phyloP scores from a whole-genome alignment of 2,797 vertebrate genomes.

The Hyperoplus immaculatus region DNA sequence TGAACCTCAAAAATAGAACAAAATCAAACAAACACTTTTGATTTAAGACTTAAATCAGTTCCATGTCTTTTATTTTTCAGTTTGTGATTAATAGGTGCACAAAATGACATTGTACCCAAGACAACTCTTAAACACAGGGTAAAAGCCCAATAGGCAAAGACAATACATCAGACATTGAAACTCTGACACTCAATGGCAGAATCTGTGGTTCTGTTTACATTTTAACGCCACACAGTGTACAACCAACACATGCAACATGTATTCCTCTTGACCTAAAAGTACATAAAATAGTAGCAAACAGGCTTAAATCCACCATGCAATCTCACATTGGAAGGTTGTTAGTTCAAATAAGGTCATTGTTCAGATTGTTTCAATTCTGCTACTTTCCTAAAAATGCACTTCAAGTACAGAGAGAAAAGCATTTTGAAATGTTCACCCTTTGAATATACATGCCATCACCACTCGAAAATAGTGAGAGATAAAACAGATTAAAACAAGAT shows the following conservation, averaged over 20 bases:
- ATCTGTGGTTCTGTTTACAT: slow-evolving; percentile 13
- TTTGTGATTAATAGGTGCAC: slow-evolving; percentile 47
- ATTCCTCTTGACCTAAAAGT: slow-evolving; percentile 1
- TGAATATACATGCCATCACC: neutral
- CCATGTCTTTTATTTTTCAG: slow-evolving; percentile 41
- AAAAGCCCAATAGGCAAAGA: neutral
- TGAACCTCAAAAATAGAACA: neutral
- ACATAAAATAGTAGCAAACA: neutral
- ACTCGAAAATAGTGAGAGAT: slow-evolving; percentile 4
- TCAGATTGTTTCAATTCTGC: neutral
- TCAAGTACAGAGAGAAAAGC: neutral
- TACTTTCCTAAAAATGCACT: neutral
- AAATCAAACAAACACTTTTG: neutral
- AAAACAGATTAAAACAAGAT: neutral
- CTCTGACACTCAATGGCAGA: neutral
- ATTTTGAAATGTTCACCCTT: slow-evolving; percentile 2
- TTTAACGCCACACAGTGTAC: slow-evolving; percentile 28
- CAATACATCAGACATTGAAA: slow-evolving; percentile 14
- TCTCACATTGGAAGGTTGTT: neutral
- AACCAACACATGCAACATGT: slow-evolving; percentile 7
- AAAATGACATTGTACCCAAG: slow-evolving; percentile 12
- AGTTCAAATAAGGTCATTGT: neutral
- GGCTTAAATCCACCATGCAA: neutral
- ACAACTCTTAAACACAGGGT: slow-evolving; percentile 13
- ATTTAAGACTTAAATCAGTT: slow-evolving; percentile 15